These are phyloP conservation scores for Clivina fossor DNA, from an alignment of 2,888 invertebrate species.

Conservation along the genomic window DNA sequence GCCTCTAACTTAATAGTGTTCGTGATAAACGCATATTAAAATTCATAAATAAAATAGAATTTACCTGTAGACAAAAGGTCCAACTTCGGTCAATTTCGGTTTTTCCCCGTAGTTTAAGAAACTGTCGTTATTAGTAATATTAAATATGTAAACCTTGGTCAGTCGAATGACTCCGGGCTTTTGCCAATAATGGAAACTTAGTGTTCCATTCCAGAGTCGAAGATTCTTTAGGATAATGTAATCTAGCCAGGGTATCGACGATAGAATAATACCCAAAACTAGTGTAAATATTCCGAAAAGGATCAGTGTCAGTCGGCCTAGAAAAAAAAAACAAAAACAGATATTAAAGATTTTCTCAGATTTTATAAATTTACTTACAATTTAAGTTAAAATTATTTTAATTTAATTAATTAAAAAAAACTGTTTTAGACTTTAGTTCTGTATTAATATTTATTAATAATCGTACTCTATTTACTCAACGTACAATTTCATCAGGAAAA, in stretches of 20 bases:
- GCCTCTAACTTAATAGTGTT: background rate
- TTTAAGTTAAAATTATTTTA: no score
- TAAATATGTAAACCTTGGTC: constrained; percentile 87
- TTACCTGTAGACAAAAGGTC: constrained; percentile 85
- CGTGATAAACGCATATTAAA: background rate
- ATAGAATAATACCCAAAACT: constrained; percentile 75
- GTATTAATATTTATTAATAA: no score
- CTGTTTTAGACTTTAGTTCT: no score
- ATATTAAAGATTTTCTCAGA: no score
- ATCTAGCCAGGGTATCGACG: constrained; percentile 86
- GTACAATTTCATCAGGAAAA: no score
- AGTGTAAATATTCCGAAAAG: constrained; percentile 79
- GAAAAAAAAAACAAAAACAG: constrained; percentile 51
- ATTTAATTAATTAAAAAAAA: no score
- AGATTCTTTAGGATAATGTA: constrained; percentile 74
- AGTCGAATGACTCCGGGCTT: constrained; percentile 80
- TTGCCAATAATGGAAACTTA: constrained; percentile 88
- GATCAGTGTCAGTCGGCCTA: constrained; percentile 80
- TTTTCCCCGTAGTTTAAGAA: constrained; percentile 77
- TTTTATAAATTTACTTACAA: no score
- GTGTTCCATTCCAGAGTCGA: constrained; percentile 80
- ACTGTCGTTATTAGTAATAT: constrained; percentile 82
- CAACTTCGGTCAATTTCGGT: constrained; percentile 78
- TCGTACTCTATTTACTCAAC: no score
- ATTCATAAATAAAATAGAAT: constrained; percentile 40